Evolutionary conservation across 2,888 invertebrate species (phyloP).

Genomic region (Rhaphigaster nebulosa): DNA sequence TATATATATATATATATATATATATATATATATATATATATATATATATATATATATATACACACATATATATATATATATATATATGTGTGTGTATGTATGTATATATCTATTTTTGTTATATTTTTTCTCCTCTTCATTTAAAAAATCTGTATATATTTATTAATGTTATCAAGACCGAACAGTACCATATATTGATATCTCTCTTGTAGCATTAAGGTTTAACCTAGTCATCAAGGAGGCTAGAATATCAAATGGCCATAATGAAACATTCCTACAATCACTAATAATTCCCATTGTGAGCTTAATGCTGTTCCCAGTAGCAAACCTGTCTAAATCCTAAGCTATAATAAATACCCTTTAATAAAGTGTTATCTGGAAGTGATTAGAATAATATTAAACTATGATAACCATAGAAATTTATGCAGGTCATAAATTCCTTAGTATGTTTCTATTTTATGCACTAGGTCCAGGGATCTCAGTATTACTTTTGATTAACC

Average conservation of each 20-base stretch:
- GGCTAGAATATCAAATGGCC: slow-evolving; percentile 22
- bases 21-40: too few species aligned
- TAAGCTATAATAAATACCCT: background rate
- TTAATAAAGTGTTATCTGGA: slow-evolving; percentile 21
- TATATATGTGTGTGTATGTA: background rate
- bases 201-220: background rate
- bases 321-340: background rate
- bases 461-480: slow-evolving; percentile 52
- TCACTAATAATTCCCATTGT: slow-evolving; percentile 1
- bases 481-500: slow-evolving; percentile 44
- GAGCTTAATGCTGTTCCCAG: slow-evolving; percentile 35
- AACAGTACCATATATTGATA: background rate
- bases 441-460: slow-evolving; percentile 19
- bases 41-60: too few species aligned
- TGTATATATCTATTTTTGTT: slow-evolving; percentile 2
- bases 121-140: background rate
- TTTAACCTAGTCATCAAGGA: slow-evolving; percentile 38
- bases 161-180: background rate
- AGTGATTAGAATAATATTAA: slow-evolving; percentile 8
- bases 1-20: background rate
- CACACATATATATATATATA: too few species aligned
- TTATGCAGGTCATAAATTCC: slow-evolving; percentile 44
- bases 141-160: background rate
- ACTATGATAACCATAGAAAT: background rate
- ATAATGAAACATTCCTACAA: slow-evolving; percentile 32